Conservation (phyloP, 2,797 vertebrate species). For the Callimico goeldii region DNA sequence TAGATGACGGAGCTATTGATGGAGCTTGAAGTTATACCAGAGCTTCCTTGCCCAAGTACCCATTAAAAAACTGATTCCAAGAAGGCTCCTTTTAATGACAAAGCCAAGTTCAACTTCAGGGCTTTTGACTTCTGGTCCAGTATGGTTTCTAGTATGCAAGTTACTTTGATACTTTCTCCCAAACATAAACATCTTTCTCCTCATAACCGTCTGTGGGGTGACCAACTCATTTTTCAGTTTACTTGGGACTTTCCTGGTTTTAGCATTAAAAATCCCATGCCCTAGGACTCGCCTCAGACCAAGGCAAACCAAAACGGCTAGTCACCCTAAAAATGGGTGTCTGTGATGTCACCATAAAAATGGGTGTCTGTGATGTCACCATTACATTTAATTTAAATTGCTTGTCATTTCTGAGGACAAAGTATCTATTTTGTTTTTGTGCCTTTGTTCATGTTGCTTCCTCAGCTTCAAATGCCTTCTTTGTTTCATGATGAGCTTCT, state of each 20-base stretch:
- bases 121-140: not conserved
- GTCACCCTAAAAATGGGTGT: not conserved
- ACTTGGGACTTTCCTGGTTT: not conserved
- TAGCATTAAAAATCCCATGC: not conserved
- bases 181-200: not conserved
- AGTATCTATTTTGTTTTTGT: not conserved
- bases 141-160: not conserved
- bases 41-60: not conserved
- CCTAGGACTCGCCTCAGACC: not conserved
- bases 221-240: not conserved
- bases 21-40: not conserved
- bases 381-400: not conserved
- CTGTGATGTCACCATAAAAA: not conserved
- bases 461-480: not conserved
- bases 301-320: not conserved
- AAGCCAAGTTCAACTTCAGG: not conserved
- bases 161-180: not conserved
- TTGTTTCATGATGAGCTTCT: not conserved
- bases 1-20: not conserved
- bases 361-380: not conserved
- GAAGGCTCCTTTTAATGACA: not conserved
- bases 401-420: not conserved
- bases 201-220: not conserved
- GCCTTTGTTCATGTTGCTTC: not conserved
- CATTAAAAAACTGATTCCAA: not conserved